Percentiles rank a stretch among this genome's conserved stretches.
These are phyloP conservation scores for Lasioglossum malachurum DNA, from an alignment of 2,888 invertebrate species.

Conservation along the genomic window DNA sequence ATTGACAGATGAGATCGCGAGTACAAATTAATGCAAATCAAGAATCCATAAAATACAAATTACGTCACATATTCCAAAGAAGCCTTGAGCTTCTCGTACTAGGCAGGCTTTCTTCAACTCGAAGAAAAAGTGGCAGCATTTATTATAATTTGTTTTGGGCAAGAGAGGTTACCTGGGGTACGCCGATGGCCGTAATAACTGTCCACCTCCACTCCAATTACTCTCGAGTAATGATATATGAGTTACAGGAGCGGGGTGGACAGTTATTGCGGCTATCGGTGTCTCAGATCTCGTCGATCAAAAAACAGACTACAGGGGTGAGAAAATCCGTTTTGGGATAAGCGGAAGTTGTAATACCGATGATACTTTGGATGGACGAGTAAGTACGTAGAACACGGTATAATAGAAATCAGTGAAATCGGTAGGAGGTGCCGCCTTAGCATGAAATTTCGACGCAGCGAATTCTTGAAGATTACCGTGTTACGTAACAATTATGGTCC, in stretches of 20 bases:
- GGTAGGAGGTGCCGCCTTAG: not conserved
- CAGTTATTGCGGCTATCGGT: slow-evolving; percentile 7
- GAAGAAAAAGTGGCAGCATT: not conserved
- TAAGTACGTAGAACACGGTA: not conserved
- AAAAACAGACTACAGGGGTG: not conserved
- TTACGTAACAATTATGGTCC: slow-evolving; percentile 34
- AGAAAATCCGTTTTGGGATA: not conserved
- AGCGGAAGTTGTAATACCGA: not conserved
- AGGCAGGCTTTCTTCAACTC: not conserved
- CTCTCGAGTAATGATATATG: not conserved
- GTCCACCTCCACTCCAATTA: not conserved
- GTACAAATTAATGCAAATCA: not conserved
- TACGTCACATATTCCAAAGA: not conserved
- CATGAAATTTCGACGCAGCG: not conserved
- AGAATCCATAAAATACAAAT: not conserved
- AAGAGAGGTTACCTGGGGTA: not conserved
- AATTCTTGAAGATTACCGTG: slow-evolving; percentile 36
- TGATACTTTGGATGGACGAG: not conserved
- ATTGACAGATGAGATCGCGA: not conserved
- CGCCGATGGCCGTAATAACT: not conserved
- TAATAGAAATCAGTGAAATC: not conserved
- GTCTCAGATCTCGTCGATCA: not conserved
- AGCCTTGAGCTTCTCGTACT: not conserved
- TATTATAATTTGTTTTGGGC: not conserved
- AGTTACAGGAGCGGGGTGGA: not conserved